Percentiles rank a stretch among this genome's conserved stretches.
Conservation (phyloP, 2,888 invertebrate genomes). For the Cyclophora albipunctata region DNA sequence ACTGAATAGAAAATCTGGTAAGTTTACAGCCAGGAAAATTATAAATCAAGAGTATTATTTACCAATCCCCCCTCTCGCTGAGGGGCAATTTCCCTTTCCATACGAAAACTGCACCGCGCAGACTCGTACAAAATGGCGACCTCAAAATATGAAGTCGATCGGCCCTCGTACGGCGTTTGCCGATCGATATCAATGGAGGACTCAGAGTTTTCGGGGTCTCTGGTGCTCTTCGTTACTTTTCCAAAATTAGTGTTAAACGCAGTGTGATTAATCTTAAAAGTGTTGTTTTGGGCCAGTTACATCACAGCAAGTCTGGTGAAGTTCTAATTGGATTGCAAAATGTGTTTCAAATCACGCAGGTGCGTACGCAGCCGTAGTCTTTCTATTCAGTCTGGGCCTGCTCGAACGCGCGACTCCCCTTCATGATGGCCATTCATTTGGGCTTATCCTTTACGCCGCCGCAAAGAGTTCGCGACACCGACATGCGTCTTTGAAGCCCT, state of each 20-base stretch:
- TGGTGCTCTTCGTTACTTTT: conserved; percentile 57
- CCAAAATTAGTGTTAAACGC: conserved; percentile 56
- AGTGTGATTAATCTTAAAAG: conserved; percentile 65
- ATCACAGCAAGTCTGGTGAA: conserved; percentile 63
- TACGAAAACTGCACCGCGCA: conserved; percentile 76
- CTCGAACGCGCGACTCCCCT: conserved; percentile 80
- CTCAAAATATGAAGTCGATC: conserved; percentile 69
- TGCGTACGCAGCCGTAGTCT: conserved; percentile 97
- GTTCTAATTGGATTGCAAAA: conserved; percentile 64
- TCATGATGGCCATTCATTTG: conserved; percentile 75
- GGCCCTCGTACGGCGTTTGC: conserved; percentile 64
- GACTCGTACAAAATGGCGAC: conserved; percentile 82
- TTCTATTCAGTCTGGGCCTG: conserved; percentile 91
- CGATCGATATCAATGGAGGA: conserved; percentile 80
- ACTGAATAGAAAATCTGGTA: conserved; percentile 37
- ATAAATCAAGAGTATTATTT: conserved; percentile 26
- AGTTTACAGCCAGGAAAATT: conserved; percentile 30
- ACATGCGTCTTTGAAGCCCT: conserved; percentile 64
- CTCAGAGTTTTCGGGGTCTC: conserved; percentile 65
- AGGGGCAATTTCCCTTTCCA: conserved; percentile 72
- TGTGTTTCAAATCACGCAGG: conserved; percentile 85
- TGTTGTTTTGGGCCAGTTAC: conserved; percentile 68
- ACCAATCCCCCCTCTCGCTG: conserved; percentile 60
- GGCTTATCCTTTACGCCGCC: conserved; percentile 74
- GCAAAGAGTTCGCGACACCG: conserved; percentile 68